A percentile compares a stretch with the other conserved stretches of the same genome.
Evolutionary conservation across 1,140 invertebrate species (phyloP).

Genomic region (Bombus affinis): DNA sequence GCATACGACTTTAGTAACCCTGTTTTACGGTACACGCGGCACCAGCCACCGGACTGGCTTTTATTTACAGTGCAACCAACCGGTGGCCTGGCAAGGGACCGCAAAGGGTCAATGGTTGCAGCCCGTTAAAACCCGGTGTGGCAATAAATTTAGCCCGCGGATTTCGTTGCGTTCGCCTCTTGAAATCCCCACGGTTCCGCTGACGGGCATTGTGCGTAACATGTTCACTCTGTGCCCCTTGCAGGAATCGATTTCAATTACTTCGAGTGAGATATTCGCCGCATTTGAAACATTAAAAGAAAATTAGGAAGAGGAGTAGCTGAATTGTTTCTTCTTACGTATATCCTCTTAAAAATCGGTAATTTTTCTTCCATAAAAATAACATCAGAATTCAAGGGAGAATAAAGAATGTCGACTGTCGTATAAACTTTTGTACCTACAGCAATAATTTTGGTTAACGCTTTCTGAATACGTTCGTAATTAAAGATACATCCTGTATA

Average conservation of each 20-base stretch:
- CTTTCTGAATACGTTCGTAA: too few species aligned
- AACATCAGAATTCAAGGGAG: too few species aligned
- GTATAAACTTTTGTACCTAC: too few species aligned
- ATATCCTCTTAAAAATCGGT: too few species aligned
- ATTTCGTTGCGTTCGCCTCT: slow-evolving; percentile 9
- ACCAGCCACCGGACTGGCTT: slow-evolving; percentile 26
- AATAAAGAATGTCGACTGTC: too few species aligned
- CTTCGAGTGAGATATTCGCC: neutral
- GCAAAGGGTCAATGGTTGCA: slow-evolving; percentile 54
- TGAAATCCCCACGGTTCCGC: neutral
- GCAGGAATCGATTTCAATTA: neutral
- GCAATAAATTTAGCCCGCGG: slow-evolving; percentile 35
- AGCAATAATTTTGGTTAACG: too few species aligned
- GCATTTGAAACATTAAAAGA: neutral
- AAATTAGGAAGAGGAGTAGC: neutral
- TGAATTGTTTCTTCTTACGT: neutral
- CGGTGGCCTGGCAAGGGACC: slow-evolving; percentile 29
- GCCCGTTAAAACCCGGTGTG: slow-evolving; percentile 29
- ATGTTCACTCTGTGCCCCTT: neutral
- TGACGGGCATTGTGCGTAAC: neutral
- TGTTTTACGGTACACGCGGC: slow-evolving; percentile 48
- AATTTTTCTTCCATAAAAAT: too few species aligned
- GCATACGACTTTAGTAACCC: slow-evolving; percentile 35
- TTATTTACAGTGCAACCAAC: slow-evolving; percentile 46
- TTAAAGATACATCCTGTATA: too few species aligned